These are phyloP conservation scores for Thinocorus orbignyianus DNA, from an alignment of 2,113 vertebrate genomes.

Conservation along the genomic window DNA sequence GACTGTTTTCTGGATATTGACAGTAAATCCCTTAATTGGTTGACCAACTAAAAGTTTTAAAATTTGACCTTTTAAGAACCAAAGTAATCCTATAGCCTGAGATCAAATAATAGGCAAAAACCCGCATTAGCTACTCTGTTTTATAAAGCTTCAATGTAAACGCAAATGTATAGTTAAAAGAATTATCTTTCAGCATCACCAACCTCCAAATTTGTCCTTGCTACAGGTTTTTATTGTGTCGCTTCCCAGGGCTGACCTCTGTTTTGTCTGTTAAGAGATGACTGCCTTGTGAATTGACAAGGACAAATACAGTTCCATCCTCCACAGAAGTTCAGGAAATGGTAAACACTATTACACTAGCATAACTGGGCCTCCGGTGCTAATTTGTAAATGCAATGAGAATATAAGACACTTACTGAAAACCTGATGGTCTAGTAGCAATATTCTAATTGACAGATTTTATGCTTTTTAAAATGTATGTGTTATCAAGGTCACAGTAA, in stretches of 20 bases:
- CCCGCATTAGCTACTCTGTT: not conserved
- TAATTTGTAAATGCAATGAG: not conserved
- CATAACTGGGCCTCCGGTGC: not conserved
- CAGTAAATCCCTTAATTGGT: not conserved
- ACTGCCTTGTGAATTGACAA: not conserved
- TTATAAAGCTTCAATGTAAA: not conserved
- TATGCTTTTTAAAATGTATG: not conserved
- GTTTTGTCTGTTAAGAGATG: conserved; percentile 6
- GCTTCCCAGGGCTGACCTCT: not conserved
- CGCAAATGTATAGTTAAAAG: not conserved
- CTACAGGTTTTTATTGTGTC: not conserved
- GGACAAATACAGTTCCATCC: not conserved
- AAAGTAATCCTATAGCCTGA: not conserved
- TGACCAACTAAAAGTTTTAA: not conserved
- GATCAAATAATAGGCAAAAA: not conserved
- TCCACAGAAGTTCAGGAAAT: not conserved
- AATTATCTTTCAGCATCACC: not conserved
- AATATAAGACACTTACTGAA: not conserved
- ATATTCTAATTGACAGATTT: not conserved
- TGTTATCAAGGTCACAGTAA: not conserved
- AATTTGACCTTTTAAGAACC: not conserved
- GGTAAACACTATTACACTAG: not conserved
- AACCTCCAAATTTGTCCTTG: not conserved
- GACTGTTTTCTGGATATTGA: not conserved
- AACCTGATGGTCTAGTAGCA: not conserved